Percentiles rank a stretch among this genome's conserved stretches.
Conservation (phyloP, 2,888 invertebrate species). For the Melieria omissa region DNA sequence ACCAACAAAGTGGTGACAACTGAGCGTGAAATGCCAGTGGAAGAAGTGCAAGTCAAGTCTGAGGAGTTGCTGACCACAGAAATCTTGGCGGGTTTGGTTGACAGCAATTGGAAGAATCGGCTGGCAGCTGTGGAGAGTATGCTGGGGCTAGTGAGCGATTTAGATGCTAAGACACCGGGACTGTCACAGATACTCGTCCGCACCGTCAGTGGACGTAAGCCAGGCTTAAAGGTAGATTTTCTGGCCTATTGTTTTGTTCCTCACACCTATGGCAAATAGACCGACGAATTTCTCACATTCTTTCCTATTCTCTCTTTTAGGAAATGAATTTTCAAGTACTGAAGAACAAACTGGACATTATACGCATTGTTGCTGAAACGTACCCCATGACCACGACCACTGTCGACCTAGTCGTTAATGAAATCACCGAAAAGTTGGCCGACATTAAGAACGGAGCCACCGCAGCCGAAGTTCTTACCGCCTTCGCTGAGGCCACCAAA, state of each 20-base stretch:
- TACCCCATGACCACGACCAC: constrained; percentile 78
- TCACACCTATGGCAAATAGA: not conserved
- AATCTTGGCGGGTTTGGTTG: constrained; percentile 75
- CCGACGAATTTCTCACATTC: not conserved
- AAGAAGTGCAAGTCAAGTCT: constrained; percentile 82
- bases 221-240: constrained; percentile 72
- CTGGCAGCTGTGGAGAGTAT: constrained; percentile 81
- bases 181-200: constrained; percentile 80
- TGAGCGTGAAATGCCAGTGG: constrained; percentile 77
- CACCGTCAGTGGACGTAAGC: constrained; percentile 80
- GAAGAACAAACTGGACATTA: constrained; percentile 82
- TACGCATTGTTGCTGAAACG: constrained; percentile 82
- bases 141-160: constrained; percentile 71
- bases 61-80: constrained; percentile 75
- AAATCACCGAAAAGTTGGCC: constrained; percentile 85
- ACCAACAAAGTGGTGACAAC: constrained; percentile 64
- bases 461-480: constrained; percentile 74
- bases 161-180: constrained; percentile 74
- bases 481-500: constrained; percentile 81
- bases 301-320: constrained; percentile 56
- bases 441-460: constrained; percentile 81
- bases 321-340: constrained; percentile 94
- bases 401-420: constrained; percentile 80
- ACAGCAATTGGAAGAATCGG: constrained; percentile 88
- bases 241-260: not conserved